phyloP scores from a whole-genome alignment of 2,113 vertebrate species.

The Semicossyphus pulcher region DNA sequence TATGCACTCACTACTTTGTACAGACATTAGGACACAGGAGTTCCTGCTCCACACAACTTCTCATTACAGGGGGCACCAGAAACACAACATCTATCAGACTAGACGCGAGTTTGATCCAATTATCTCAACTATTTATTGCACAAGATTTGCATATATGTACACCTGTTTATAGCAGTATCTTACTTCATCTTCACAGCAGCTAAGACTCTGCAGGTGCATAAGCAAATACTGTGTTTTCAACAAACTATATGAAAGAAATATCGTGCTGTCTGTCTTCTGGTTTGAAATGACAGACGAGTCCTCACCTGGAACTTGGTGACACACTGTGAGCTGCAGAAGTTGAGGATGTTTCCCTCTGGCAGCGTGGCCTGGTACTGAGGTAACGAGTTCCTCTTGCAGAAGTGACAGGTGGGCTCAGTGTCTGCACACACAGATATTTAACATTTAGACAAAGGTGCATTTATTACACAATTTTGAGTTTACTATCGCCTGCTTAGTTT shows the following conservation, averaged over 20 bases:
- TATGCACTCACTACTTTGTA: no score
- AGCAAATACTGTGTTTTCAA: no score
- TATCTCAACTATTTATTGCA: not conserved
- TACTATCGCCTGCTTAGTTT: no score
- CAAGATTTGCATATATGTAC: not conserved
- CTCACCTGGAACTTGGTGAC: conserved; percentile 97
- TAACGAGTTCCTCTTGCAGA: conserved; percentile 97
- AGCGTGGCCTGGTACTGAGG: conserved; percentile 97
- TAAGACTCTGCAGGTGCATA: no score
- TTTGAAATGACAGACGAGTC: conserved; percentile 42
- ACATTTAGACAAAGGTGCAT: not conserved
- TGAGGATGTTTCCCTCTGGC: conserved; percentile 95
- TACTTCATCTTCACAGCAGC: not conserved
- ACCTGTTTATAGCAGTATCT: not conserved
- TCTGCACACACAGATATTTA: conserved; percentile 76
- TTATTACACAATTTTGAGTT: not conserved
- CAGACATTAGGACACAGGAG: not conserved
- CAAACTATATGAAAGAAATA: no score
- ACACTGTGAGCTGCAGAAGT: conserved; percentile 98
- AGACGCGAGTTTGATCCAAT: not conserved
- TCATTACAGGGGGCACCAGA: not conserved
- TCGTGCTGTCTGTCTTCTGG: no score
- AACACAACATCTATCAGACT: no score
- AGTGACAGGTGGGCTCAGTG: conserved; percentile 94
- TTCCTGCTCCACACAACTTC: no score